Base-by-base conservation (phyloP, 2,888 invertebrate genomes). In the Lepidochrysops patricia region DNA sequence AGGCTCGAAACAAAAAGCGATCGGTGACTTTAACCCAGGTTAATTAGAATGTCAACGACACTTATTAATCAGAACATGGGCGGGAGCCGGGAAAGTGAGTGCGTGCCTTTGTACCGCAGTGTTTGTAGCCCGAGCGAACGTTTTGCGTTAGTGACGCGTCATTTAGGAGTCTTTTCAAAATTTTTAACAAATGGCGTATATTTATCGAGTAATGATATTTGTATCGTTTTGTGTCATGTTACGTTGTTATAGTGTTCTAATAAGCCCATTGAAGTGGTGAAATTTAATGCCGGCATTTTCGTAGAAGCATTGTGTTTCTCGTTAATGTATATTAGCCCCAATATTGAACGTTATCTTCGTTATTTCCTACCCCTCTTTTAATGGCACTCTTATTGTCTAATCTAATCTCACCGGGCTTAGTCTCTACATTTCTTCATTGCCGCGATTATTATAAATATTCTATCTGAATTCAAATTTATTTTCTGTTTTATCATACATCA, bases 1-100 rank as follows among this genome's bases (percentile, higher is more conserved):
- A 77, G 63, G 69, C 62, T 56, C 68, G 72, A 76, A 79, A 83
- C 82, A 83, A 85, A 82, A 79, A 72, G 73, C 72, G 71, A 71
- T 70, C 68, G 72, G 68, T 73, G 84, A 84, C 83, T 82, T 82
- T 83, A 82, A 77, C 76, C 79, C 75, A 79, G 82, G 81, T 84
- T 85, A 86, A 87, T 87, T 87, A 87, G 84, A 84, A 84, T 84
- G 85, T 86, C 87, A 85, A 78, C 84, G 76, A 72, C 82, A 79
- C 79, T 84, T 83, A 86, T 85, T 86, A 84, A 86, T 87, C 84
- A 84, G 82, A 79, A 73, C 63, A 66, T 66, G 62, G 65, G 64
- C 64, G 65, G 58, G 49, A 48, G 59, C 23, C 3, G 23, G 49
- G 5, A 49, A 34, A 19, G 57, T 34, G 57, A 43, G 57, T 35